These are phyloP conservation scores for Caenorhabditis sulstoni DNA, from an alignment of 2,888 invertebrate species.

Conservation along the genomic window DNA sequence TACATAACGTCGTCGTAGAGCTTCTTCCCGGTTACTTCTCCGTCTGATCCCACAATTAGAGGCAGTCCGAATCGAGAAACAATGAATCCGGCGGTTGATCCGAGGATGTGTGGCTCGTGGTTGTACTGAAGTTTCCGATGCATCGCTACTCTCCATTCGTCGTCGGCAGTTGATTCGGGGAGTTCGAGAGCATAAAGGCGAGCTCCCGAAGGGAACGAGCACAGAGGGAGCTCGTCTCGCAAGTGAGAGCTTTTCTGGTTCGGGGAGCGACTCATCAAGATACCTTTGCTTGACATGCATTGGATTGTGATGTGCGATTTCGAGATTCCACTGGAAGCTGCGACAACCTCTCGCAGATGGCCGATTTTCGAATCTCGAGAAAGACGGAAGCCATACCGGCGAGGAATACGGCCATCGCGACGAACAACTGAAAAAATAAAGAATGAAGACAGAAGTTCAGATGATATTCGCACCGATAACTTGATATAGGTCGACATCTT, in stretches of 20 bases:
- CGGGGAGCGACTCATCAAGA: slow-evolving; percentile 46
- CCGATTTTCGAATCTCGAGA: slow-evolving; percentile 83
- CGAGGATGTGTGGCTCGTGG: slow-evolving; percentile 70
- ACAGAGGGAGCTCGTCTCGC: slow-evolving; percentile 44
- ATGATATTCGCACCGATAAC: slow-evolving; percentile 62
- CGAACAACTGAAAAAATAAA: slow-evolving; percentile 79
- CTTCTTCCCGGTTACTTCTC: slow-evolving; percentile 53
- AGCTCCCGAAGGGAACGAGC: slow-evolving; percentile 58
- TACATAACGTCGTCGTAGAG: slow-evolving; percentile 79
- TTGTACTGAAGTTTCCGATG: slow-evolving; percentile 71
- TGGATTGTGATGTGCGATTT: slow-evolving; percentile 56
- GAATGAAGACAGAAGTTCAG: not conserved
- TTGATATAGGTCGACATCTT: slow-evolving; percentile 87
- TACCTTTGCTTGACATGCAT: slow-evolving; percentile 60
- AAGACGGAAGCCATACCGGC: slow-evolving; percentile 89
- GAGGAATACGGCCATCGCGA: slow-evolving; percentile 88
- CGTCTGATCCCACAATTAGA: slow-evolving; percentile 59
- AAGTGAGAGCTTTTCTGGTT: slow-evolving; percentile 9
- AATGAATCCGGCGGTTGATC: slow-evolving; percentile 68
- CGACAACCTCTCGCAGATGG: slow-evolving; percentile 60
- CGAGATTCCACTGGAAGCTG: slow-evolving; percentile 50
- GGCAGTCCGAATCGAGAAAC: slow-evolving; percentile 71
- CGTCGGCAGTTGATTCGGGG: slow-evolving; percentile 33
- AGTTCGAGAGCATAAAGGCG: slow-evolving; percentile 66
- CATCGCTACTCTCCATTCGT: slow-evolving; percentile 65